Percentiles rank a stretch among this genome's conserved stretches.
These are phyloP conservation scores for Pogonocichla stellata DNA, from an alignment of 2,113 vertebrate species.

Conservation along the genomic window DNA sequence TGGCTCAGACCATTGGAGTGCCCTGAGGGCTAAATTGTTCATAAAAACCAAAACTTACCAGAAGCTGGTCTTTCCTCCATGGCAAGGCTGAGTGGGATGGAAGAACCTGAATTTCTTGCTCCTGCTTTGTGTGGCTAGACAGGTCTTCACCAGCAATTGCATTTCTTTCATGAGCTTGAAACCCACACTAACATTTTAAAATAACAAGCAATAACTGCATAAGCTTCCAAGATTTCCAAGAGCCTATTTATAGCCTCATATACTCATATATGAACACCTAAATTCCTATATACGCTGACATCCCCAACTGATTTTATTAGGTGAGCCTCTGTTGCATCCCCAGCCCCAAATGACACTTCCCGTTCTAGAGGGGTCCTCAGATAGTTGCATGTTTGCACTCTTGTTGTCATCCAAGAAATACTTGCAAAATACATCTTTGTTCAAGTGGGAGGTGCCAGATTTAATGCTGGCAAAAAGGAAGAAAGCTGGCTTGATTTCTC, in stretches of 20 bases:
- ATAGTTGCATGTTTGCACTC: background rate
- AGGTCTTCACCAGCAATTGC: conserved; percentile 15
- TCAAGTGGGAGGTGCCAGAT: background rate
- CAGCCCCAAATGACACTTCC: background rate
- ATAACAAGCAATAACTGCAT: background rate
- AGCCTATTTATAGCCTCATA: conserved; percentile 14
- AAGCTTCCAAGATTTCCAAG: conserved; percentile 20
- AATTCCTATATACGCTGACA: background rate
- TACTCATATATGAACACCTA: background rate
- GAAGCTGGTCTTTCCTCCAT: conserved; percentile 28
- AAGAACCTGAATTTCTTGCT: conserved; percentile 64
- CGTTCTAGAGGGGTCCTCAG: background rate
- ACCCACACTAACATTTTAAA: conserved; percentile 34
- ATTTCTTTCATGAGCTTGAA: background rate
- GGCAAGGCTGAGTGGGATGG: conserved; percentile 2
- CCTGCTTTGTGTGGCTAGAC: conserved; percentile 17
- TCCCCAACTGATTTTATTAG: background rate
- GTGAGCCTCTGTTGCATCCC: background rate
- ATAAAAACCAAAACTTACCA: conserved; percentile 7
- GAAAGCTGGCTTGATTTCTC: background rate
- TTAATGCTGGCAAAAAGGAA: background rate
- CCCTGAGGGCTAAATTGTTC: conserved; percentile 1
- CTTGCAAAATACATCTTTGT: background rate
- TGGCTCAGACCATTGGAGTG: background rate
- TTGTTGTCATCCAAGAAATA: background rate